A percentile compares a stretch with the other conserved stretches of the same genome.
phyloP scores from a whole-genome alignment of 2,888 invertebrate genomes.

The Artemia sinica region DNA sequence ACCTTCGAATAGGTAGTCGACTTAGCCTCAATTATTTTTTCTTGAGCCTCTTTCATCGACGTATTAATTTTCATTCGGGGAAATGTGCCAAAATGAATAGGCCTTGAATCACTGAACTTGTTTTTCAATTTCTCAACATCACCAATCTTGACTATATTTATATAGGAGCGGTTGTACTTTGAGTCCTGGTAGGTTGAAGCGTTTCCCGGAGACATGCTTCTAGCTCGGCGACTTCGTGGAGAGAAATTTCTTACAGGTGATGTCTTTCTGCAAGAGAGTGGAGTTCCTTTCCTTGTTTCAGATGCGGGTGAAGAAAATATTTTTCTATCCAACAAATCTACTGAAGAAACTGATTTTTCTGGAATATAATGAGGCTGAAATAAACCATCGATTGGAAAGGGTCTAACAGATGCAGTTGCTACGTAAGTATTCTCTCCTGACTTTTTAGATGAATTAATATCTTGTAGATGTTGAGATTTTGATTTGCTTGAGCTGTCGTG shows the following conservation, averaged over 20 bases:
- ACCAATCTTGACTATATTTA: conserved; percentile 52
- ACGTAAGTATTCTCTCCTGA: conserved; percentile 28
- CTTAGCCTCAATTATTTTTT: conserved; percentile 56
- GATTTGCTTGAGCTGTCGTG: neutral
- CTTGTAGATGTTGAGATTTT: conserved; percentile 20
- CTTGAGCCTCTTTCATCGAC: conserved; percentile 21
- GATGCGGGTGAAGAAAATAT: conserved; percentile 22
- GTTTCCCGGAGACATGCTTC: conserved; percentile 35
- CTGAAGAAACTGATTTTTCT: conserved; percentile 25
- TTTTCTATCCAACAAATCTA: conserved; percentile 22
- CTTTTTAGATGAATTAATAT: conserved; percentile 35
- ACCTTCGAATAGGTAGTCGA: conserved; percentile 38
- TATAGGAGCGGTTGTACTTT: conserved; percentile 47
- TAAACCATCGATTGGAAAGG: conserved; percentile 26
- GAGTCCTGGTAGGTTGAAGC: conserved; percentile 50
- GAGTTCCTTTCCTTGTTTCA: conserved; percentile 19
- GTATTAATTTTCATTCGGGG: conserved; percentile 1
- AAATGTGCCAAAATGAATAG: neutral
- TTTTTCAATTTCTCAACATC: conserved; percentile 58
- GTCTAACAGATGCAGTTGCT: conserved; percentile 33
- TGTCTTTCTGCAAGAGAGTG: neutral
- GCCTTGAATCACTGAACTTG: conserved; percentile 41
- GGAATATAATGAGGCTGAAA: conserved; percentile 25
- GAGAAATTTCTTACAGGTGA: conserved; percentile 19
- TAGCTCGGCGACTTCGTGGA: conserved; percentile 22